These are phyloP conservation scores for Mionectes macconnelli DNA, from an alignment of 2,113 vertebrate species.

Conservation along the genomic window DNA sequence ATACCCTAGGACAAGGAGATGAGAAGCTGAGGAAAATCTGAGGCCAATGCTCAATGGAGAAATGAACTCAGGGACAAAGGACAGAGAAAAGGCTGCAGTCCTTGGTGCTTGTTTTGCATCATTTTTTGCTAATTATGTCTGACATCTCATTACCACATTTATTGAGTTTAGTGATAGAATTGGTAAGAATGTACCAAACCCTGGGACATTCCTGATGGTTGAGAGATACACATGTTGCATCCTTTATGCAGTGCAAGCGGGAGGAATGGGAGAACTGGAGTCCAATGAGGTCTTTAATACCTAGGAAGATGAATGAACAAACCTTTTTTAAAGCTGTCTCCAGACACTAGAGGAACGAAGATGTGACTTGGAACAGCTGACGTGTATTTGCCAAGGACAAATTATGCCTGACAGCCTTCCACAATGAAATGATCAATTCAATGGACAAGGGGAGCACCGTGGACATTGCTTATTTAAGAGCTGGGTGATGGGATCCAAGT, in stretches of 20 bases:
- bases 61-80: background rate
- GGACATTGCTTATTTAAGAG: background rate
- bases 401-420: background rate
- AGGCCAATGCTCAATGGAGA: background rate
- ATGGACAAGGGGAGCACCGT: background rate
- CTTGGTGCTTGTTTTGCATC: background rate
- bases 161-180: background rate
- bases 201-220: background rate
- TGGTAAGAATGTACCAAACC: background rate
- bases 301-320: background rate
- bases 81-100: background rate
- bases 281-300: fast-evolving
- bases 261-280: fast-evolving
- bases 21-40: background rate
- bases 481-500: background rate
- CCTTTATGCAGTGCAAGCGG: background rate
- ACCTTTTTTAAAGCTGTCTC: background rate
- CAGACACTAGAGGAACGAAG: background rate
- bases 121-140: background rate
- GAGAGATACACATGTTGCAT: background rate
- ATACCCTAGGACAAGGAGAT: background rate
- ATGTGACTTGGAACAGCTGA: background rate
- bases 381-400: background rate
- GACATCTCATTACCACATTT: background rate
- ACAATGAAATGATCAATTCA: background rate